Conservation (phyloP, 2,113 vertebrate species). For the Calidris pugnax region DNA sequence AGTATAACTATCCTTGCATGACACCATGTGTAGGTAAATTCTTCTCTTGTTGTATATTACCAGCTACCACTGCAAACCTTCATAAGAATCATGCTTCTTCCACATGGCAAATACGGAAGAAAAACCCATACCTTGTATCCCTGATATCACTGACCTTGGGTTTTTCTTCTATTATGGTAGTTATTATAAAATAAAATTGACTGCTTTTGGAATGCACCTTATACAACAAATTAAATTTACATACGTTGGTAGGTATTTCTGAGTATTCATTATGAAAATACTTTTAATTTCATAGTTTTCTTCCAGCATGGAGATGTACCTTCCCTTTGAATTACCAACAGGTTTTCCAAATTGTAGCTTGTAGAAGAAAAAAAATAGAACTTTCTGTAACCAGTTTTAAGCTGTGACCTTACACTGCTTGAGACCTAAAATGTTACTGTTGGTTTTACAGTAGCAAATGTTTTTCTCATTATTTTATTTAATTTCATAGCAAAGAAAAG, state of each 20-base stretch:
- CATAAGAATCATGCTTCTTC: not conserved
- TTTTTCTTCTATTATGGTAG: not conserved
- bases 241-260: not conserved
- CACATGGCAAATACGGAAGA: not conserved
- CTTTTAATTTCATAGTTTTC: not conserved
- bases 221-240: not conserved
- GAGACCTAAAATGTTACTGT: not conserved
- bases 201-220: not conserved
- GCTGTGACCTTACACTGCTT: not conserved
- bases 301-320: not conserved
- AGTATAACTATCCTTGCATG: not conserved
- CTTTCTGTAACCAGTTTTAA: not conserved
- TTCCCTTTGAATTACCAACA: not conserved
- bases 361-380: not conserved
- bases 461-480: constrained; percentile 49
- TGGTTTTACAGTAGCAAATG: constrained; percentile 21
- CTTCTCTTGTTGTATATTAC: not conserved
- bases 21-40: not conserved
- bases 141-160: not conserved
- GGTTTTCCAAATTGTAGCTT: not conserved
- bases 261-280: not conserved
- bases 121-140: fast-evolving
- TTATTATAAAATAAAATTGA: not conserved
- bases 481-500: constrained; percentile 17
- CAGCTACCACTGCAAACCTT: not conserved